Evolutionary conservation across 2,888 invertebrate genomes (phyloP), one percentile per base, ranked within the genome.

Genomic region (Oscheius sp.): DNA sequence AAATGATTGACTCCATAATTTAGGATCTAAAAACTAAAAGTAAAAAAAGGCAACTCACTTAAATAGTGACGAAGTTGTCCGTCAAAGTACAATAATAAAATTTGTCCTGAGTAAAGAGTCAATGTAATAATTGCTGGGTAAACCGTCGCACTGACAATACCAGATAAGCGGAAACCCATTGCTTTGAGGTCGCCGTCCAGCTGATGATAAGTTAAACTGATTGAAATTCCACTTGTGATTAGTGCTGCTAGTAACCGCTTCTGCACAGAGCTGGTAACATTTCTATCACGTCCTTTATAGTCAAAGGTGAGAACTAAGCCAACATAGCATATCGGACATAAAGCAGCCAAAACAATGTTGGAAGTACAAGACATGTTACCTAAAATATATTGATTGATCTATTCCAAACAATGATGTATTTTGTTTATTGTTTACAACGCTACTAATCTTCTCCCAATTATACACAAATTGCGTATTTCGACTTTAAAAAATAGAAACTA

Each of bases 21-120:
- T 41, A 14, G 59, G 47, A 26, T 68, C 81, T 80, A 63, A 66
- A 72, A 51, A 45, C 1, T 9, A 22, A 36, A 36, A 5, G 24
- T 3, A 47, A 24, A 22, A 12, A 8, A 36, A 36, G 6, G 33
- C 20, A 20, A 47, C 62, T 26, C 38, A 83, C 81, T 69, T 20
- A 78, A 65, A 57, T 71, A 69, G 41, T 71, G 47, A 61, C 67
- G 47, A n/a, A 79, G 70, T 12, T 71, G 71, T 12, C 74, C 68
- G 51, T 83, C 79, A 47, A 78, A 70, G 49, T 72, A 65, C 70
- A 74, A 72, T 67, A 76, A 71, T 1, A 75, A 61, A 44, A 74
- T 73, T 22, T 80, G 80, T 32, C 83, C 83, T n/a, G 75, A 41
- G 67, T 83, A 83, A 54, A 80, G 70, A 26, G 77, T 36, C 24